Evolutionary conservation across 2,797 vertebrate genomes (phyloP).

Genomic region (Alfaro cultratus): DNA sequence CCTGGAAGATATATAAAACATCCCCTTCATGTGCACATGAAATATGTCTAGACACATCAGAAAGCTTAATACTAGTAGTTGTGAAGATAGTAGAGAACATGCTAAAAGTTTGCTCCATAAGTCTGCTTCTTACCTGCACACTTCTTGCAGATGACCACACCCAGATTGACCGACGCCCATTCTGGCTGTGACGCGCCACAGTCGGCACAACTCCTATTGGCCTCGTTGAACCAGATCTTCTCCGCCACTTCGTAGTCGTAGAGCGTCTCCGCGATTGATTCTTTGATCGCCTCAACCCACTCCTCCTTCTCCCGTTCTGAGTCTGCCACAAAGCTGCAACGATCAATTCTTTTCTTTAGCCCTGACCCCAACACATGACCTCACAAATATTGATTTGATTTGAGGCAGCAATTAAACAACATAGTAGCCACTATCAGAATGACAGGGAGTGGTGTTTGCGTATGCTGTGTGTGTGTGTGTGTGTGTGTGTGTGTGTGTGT

Average conservation of each 20-base stretch:
- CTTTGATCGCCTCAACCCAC: constrained; percentile 95
- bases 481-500: neutral
- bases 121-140: constrained; percentile 90
- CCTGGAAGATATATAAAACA: no score
- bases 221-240: constrained; percentile 98
- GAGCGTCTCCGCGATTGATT: constrained; percentile 94
- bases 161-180: constrained; percentile 98
- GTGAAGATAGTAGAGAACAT: neutral
- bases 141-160: constrained; percentile 96
- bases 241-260: constrained; percentile 98
- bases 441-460: constrained; percentile 24
- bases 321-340: constrained; percentile 94
- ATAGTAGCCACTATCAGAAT: constrained; percentile 69
- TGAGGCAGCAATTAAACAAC: constrained; percentile 84
- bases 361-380: constrained; percentile 50
- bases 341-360: constrained; percentile 73
- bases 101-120: neutral
- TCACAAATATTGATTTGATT: constrained; percentile 83
- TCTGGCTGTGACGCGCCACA: constrained; percentile 88
- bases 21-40: no score
- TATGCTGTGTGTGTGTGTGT: neutral
- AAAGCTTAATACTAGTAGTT: neutral
- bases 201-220: constrained; percentile 94
- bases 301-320: constrained; percentile 93
- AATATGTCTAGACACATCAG: neutral